phyloP scores from a whole-genome alignment of 1,140 invertebrate species.

The Cotesia typhae region DNA sequence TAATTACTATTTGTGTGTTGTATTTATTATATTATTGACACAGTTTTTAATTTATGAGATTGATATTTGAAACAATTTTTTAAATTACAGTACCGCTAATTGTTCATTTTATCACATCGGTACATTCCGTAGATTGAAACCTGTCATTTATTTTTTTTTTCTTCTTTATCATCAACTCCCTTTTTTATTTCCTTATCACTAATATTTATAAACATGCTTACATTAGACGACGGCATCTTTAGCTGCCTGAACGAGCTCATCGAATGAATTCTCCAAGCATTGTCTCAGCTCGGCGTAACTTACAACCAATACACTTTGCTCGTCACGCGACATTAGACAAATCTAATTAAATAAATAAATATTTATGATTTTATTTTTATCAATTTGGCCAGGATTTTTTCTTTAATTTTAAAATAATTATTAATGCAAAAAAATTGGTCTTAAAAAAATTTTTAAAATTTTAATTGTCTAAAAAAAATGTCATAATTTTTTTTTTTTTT shows the following conservation, averaged over 20 bases:
- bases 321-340: conserved; percentile 94
- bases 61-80: conserved; percentile 40
- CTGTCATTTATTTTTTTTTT: conserved; percentile 2
- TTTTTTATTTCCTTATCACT: no score
- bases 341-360: conserved; percentile 69
- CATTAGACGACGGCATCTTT: conserved; percentile 52
- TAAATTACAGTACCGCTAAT: conserved; percentile 59
- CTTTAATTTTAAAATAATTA: no score
- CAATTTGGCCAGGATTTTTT: no score
- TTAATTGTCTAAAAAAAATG: no score
- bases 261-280: conserved; percentile 92
- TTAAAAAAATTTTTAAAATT: conserved; percentile 9
- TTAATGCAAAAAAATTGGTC: no score
- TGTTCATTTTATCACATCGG: conserved; percentile 63
- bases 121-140: conserved; percentile 44
- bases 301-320: conserved; percentile 94
- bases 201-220: no score
- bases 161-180: conserved; percentile 39
- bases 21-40: conserved; percentile 29
- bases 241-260: conserved; percentile 77
- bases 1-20: conserved; percentile 30
- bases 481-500: no score
- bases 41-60: conserved; percentile 38
- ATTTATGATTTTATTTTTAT: no score
- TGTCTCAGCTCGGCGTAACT: conserved; percentile 94